Conservation (phyloP, 2,888 invertebrate species). For the Druceiella hillmani region DNA sequence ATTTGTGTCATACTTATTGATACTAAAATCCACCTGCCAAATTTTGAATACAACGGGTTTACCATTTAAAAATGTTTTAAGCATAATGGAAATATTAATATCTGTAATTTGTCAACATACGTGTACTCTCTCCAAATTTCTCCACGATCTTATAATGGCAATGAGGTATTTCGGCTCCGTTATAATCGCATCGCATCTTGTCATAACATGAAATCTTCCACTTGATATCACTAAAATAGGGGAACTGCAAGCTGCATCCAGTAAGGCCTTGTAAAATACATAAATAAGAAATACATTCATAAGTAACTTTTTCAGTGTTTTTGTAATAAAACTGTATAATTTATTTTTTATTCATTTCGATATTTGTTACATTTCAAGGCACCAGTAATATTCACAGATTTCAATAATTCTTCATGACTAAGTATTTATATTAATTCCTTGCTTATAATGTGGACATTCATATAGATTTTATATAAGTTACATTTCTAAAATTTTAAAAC, state of each 20-base stretch:
- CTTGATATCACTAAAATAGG: slow-evolving; percentile 35
- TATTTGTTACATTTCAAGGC: no score
- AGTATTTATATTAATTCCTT: no score
- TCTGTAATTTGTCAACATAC: slow-evolving; percentile 4
- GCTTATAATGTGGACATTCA: no score
- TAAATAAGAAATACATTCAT: no score
- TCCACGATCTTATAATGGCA: slow-evolving; percentile 48
- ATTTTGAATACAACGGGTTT: background rate
- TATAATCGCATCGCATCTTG: slow-evolving; percentile 44
- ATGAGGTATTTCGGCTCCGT: slow-evolving; percentile 51
- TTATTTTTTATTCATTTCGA: no score
- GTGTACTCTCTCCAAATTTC: slow-evolving; percentile 43
- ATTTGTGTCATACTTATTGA: no score
- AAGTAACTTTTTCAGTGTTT: no score
- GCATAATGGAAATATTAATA: background rate
- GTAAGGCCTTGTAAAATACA: slow-evolving; percentile 46
- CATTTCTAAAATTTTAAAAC: no score
- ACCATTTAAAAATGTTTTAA: background rate
- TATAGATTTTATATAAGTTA: no score
- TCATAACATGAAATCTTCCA: slow-evolving; percentile 35
- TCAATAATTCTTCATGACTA: no score
- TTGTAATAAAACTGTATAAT: no score
- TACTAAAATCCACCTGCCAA: background rate
- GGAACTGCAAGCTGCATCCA: slow-evolving; percentile 61
- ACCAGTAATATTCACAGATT: no score